These are phyloP conservation scores for Poecilobothrus nobilitatus DNA, from an alignment of 2,888 invertebrate genomes.

Conservation along the genomic window DNA sequence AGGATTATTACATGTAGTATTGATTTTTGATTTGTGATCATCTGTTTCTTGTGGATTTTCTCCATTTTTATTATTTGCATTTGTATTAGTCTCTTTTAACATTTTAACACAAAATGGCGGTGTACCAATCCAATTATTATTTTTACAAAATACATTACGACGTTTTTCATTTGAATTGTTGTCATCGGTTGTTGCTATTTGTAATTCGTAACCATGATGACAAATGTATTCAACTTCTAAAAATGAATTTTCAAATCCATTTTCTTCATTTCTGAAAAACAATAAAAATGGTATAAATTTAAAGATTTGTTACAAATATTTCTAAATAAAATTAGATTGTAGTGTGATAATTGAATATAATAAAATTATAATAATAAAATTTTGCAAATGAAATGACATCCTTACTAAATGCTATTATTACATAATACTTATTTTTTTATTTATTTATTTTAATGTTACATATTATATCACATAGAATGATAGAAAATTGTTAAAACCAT, in stretches of 20 bases:
- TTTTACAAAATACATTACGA: constrained; percentile 23
- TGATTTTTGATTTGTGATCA: constrained; percentile 13
- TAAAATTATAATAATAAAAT: no score
- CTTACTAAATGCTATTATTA: no score
- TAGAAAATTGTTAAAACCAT: no score
- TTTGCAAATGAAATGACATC: no score
- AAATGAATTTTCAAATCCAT: constrained; percentile 20
- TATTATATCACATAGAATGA: no score
- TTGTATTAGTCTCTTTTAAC: background rate
- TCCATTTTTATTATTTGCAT: background rate
- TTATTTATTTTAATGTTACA: no score
- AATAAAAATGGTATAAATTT: constrained; percentile 3
- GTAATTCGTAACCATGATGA: constrained; percentile 22
- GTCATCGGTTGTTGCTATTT: constrained; percentile 11
- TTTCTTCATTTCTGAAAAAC: constrained; percentile 22
- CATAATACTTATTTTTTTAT: no score
- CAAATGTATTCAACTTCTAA: constrained; percentile 26
- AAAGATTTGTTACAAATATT: no score
- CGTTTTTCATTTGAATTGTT: constrained; percentile 14
- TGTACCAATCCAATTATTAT: constrained; percentile 23
- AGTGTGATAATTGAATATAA: no score
- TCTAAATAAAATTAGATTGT: no score
- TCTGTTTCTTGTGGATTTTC: background rate
- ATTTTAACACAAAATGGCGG: constrained; percentile 20
- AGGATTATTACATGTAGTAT: constrained; percentile 20